Percentiles rank a stretch among this genome's conserved stretches.
These are phyloP conservation scores for Epistrophe grossulariae DNA, from an alignment of 2,888 invertebrate genomes.

Conservation along the genomic window DNA sequence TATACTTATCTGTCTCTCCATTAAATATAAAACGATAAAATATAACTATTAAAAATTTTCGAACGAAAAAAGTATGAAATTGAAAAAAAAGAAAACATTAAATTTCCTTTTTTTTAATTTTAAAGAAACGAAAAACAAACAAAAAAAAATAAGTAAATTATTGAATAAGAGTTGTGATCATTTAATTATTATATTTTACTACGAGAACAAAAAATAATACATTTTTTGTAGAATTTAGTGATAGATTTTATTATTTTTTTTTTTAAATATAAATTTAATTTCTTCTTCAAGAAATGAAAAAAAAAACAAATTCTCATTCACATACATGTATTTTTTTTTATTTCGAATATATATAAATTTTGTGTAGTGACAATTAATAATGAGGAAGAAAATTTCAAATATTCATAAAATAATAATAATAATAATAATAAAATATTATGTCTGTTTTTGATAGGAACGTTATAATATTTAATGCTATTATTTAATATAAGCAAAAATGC, in stretches of 20 bases:
- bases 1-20: conserved; percentile 35
- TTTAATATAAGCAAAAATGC: conserved; percentile 47
- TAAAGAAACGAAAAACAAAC: conserved; percentile 42
- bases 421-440: conserved; percentile 34
- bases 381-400: conserved; percentile 24
- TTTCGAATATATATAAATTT: conserved; percentile 13
- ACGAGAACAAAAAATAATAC: conserved; percentile 41
- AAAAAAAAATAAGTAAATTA: conserved; percentile 67
- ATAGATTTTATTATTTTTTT: conserved; percentile 47
- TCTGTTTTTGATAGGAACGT: conserved; percentile 20
- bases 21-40: conserved; percentile 29
- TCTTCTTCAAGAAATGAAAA: conserved; percentile 33
- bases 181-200: conserved; percentile 81
- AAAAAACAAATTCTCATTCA: conserved; percentile 37
- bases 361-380: conserved; percentile 35
- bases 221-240: conserved; percentile 68
- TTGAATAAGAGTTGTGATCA: conserved; percentile 84
- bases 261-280: conserved; percentile 33
- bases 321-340: conserved; percentile 42
- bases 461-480: conserved; percentile 27
- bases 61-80: conserved; percentile 54
- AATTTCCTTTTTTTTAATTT: conserved; percentile 35
- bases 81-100: conserved; percentile 1
- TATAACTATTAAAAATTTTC: conserved; percentile 27
- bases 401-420: conserved; percentile 25